A percentile compares a stretch with the other conserved stretches of the same genome.
Conservation (phyloP, 2,113 vertebrate species). For the Ptyas mucosa region DNA sequence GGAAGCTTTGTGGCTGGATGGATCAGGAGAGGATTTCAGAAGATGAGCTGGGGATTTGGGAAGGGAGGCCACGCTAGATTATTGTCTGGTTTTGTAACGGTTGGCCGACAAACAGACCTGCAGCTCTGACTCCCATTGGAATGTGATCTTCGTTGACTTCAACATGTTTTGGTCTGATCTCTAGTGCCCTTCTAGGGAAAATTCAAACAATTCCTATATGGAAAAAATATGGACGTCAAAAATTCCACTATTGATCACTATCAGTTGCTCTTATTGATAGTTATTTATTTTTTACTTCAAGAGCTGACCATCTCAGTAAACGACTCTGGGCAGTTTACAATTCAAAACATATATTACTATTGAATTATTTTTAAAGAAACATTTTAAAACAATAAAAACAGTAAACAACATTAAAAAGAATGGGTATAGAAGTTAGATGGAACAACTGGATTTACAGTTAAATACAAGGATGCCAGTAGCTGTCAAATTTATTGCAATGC, state of each 20-base stretch:
- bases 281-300: neutral
- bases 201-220: neutral
- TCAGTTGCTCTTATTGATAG: neutral
- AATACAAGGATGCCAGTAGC: too few relatives aligned
- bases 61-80: neutral
- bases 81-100: neutral
- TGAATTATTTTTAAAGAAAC: neutral
- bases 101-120: neutral
- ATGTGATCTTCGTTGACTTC: neutral
- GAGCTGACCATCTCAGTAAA: neutral
- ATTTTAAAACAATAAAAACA: neutral
- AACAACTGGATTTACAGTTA: too few relatives aligned
- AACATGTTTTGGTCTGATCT: neutral
- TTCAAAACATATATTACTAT: neutral
- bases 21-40: neutral
- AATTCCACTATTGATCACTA: neutral
- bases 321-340: neutral
- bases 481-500: too few relatives aligned
- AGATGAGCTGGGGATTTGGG: neutral
- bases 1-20: neutral
- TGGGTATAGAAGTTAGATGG: too few relatives aligned
- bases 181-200: neutral
- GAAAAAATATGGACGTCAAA: too few relatives aligned
- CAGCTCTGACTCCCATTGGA: neutral
- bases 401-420: neutral